Conservation (phyloP, 1,140 invertebrate genomes). For the Dendroctonus valens region DNA sequence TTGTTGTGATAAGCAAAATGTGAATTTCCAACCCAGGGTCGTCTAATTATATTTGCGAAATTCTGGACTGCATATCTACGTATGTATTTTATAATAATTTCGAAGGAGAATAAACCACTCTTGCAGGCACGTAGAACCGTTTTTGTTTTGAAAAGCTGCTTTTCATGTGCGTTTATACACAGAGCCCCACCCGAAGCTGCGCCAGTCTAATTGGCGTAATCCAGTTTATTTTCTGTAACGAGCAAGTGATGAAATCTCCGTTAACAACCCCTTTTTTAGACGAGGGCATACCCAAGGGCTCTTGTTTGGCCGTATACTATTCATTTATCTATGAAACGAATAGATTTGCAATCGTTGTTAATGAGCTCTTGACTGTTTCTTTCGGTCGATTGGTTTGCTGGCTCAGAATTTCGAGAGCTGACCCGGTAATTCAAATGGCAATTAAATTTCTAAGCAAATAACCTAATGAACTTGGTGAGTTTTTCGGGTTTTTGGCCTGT, state of each 20-base stretch:
- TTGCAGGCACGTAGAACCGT: no score
- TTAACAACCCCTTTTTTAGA: constrained; percentile 10
- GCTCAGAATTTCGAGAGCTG: constrained; percentile 3
- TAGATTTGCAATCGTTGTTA: constrained; percentile 15
- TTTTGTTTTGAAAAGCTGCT: constrained; percentile 3
- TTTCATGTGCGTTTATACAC: constrained; percentile 2
- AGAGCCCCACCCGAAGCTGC: constrained; percentile 7
- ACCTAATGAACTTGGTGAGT: no score
- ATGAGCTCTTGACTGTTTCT: constrained; percentile 17
- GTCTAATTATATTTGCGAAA: no score
- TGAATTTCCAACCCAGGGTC: no score
- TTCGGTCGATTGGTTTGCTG: constrained; percentile 3
- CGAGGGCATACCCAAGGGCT: not conserved
- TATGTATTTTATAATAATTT: no score
- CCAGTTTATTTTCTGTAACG: constrained; percentile 29
- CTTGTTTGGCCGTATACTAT: constrained; percentile 16
- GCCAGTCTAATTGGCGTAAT: constrained; percentile 25
- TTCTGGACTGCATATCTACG: no score
- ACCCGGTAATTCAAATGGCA: constrained; percentile 3
- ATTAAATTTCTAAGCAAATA: not conserved
- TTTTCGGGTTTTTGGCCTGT: no score
- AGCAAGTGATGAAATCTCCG: constrained; percentile 28
- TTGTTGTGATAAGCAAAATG: no score
- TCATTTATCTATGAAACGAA: constrained; percentile 17
- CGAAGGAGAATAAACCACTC: no score